A percentile compares a stretch with the other conserved stretches of the same genome.
These are phyloP conservation scores for Holothuria glaberrima DNA, from an alignment of 35 echinoderm and acorn worm species.

Conservation along the genomic window DNA sequence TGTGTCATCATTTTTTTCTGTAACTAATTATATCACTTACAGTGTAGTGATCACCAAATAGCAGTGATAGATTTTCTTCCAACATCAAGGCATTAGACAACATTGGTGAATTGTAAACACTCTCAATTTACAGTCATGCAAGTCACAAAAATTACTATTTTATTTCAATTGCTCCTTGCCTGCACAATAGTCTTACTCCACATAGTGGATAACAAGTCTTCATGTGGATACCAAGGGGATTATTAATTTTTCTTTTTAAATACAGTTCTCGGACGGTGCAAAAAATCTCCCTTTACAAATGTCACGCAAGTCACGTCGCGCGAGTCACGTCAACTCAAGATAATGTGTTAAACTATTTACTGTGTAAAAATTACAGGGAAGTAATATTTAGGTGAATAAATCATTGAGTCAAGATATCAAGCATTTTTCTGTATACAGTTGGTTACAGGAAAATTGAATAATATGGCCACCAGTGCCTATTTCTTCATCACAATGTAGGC, in stretches of 20 bases:
- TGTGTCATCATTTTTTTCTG: conserved; percentile 5
- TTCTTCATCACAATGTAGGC: no score
- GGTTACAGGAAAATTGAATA: no score
- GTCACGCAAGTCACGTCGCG: background rate
- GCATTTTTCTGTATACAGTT: no score
- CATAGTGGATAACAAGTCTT: background rate
- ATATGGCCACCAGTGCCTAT: no score
- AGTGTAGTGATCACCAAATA: background rate
- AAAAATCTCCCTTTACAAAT: conserved; percentile 2
- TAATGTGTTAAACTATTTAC: background rate
- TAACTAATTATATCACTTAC: background rate
- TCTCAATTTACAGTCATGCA: background rate
- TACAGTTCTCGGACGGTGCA: background rate
- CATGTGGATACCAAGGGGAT: background rate
- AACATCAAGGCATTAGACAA: no score
- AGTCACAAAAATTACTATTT: background rate
- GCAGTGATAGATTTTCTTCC: background rate
- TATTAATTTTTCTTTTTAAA: background rate
- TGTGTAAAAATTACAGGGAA: no score
- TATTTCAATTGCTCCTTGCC: background rate
- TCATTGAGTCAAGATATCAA: no score
- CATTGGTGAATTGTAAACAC: background rate
- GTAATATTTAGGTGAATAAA: no score
- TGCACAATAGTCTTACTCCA: no score
- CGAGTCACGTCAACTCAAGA: no score